Evolutionary conservation across 2,797 vertebrate genomes (phyloP).

Genomic region (Petrocephalus sullivani): DNA sequence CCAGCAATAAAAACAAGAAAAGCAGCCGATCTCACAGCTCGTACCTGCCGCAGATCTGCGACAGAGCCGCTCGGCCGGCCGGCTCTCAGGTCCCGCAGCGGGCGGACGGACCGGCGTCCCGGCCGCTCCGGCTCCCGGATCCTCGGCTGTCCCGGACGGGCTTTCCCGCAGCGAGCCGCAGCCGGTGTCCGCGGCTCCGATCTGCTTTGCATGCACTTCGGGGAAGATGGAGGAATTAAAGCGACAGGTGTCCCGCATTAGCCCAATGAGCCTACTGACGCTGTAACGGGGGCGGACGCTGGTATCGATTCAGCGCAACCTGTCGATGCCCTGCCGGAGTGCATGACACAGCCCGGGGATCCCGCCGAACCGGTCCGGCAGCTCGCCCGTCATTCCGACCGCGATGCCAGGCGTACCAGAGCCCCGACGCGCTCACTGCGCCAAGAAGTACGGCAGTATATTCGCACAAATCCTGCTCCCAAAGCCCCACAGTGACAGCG

Average conservation of each 20-base stretch:
- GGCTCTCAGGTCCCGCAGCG: not conserved
- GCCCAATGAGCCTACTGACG: not conserved
- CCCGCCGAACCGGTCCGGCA: not conserved
- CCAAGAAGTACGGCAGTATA: not conserved
- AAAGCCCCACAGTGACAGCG: not conserved
- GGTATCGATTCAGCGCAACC: not conserved
- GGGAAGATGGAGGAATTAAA: slow-evolving; percentile 5
- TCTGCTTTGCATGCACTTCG: not conserved
- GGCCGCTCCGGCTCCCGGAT: not conserved
- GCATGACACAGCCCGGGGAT: not conserved
- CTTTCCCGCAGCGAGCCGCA: not conserved
- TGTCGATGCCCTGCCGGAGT: not conserved
- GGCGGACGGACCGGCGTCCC: not conserved
- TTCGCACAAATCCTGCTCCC: not conserved
- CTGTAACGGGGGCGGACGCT: not conserved
- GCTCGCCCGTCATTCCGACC: not conserved
- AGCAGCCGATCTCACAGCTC: not conserved
- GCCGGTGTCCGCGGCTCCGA: not conserved
- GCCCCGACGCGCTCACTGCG: not conserved
- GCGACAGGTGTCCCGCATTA: not conserved
- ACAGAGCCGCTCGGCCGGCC: not conserved
- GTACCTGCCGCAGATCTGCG: not conserved
- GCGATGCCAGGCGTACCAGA: not conserved
- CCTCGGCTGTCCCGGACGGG: not conserved
- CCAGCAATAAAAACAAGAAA: not conserved